Conservation (phyloP, 2,888 invertebrate genomes). For the Napeogenes sylphis region DNA sequence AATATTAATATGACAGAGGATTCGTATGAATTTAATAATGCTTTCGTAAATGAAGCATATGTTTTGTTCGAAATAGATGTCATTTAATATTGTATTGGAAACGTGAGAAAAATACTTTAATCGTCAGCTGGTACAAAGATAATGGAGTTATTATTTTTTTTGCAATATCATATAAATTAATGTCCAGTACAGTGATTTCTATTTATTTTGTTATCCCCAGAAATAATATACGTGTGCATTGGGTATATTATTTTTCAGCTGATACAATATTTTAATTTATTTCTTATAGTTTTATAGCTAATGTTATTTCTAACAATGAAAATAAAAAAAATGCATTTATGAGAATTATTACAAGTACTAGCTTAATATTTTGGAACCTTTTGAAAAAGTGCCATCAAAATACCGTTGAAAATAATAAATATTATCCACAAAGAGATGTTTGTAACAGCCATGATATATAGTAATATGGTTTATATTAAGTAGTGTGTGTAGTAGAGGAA, state of each 20-base stretch:
- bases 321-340: too few relatives aligned
- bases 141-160: slow-evolving; percentile 42
- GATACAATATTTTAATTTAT: not conserved
- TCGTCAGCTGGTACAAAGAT: slow-evolving; percentile 44
- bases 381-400: too few relatives aligned
- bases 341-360: too few relatives aligned
- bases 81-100: slow-evolving; percentile 18
- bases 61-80: slow-evolving; percentile 4
- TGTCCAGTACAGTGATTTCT: slow-evolving; percentile 23
- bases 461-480: too few relatives aligned
- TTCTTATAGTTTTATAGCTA: not conserved
- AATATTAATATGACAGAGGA: too few relatives aligned
- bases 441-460: too few relatives aligned
- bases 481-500: too few relatives aligned
- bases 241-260: slow-evolving; percentile 32
- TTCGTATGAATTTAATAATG: slow-evolving; percentile 11
- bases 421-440: too few relatives aligned
- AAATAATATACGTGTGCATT: slow-evolving; percentile 30
- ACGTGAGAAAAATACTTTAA: slow-evolving; percentile 44
- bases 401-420: too few relatives aligned
- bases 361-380: too few relatives aligned
- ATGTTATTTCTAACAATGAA: too few relatives aligned
- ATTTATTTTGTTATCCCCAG: slow-evolving; percentile 17
- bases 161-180: slow-evolving; percentile 36
- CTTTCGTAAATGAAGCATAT: slow-evolving; percentile 4